These are phyloP conservation scores for Diploptera punctata DNA, from an alignment of 2,888 invertebrate species.

Conservation along the genomic window DNA sequence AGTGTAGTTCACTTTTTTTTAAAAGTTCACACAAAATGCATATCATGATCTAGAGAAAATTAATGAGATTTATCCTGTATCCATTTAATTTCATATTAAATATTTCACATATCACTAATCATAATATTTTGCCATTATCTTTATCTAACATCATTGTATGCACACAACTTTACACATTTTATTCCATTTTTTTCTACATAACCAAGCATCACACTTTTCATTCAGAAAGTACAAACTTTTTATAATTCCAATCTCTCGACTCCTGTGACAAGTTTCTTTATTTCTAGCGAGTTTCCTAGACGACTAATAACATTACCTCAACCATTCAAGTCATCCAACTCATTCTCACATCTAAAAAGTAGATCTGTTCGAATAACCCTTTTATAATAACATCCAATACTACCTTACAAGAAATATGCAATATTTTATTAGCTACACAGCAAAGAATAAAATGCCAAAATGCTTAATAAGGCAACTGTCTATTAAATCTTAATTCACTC, in stretches of 20 bases:
- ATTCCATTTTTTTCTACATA: not conserved
- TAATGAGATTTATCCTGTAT: not conserved
- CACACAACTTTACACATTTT: not conserved
- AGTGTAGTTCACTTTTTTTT: not conserved
- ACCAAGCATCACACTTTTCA: not conserved
- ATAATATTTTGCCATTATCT: not conserved
- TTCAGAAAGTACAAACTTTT: not conserved
- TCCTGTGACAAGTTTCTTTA: not conserved
- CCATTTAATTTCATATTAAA: not conserved
- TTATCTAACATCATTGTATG: not conserved
- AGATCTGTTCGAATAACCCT: not conserved
- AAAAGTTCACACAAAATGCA: not conserved
- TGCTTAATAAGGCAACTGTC: slow-evolving; percentile 7
- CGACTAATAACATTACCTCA: not conserved
- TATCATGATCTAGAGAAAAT: not conserved
- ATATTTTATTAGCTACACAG: not conserved
- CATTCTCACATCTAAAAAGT: not conserved
- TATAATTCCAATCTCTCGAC: not conserved
- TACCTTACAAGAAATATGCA: not conserved
- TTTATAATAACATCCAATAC: not conserved
- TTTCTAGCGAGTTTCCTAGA: not conserved
- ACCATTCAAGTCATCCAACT: not conserved
- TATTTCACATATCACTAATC: not conserved
- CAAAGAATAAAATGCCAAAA: no score
- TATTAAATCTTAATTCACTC: not conserved